phyloP scores from a whole-genome alignment of 2,888 invertebrate genomes.

The Cecidostiba fungosa region DNA sequence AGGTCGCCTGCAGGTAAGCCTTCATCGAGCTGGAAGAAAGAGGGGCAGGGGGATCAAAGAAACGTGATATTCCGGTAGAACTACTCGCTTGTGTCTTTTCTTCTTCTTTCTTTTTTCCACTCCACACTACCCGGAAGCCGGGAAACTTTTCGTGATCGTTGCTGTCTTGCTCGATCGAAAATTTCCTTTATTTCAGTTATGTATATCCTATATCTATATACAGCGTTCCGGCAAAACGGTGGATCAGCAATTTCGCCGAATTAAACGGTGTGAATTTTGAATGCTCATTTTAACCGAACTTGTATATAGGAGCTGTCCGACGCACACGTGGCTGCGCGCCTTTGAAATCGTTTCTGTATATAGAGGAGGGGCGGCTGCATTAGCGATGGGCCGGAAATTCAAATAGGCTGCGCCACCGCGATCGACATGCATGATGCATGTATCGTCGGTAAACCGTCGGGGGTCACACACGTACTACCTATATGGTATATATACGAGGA shows the following conservation, averaged over 20 bases:
- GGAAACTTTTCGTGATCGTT: not conserved
- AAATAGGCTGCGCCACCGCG: slow-evolving; percentile 51
- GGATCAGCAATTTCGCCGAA: not conserved
- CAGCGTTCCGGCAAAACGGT: too few relatives aligned
- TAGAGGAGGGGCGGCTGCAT: slow-evolving; percentile 35
- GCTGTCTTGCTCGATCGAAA: not conserved
- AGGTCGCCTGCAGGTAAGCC: slow-evolving; percentile 37
- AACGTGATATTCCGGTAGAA: slow-evolving; percentile 34
- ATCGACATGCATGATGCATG: slow-evolving; percentile 58
- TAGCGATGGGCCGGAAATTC: slow-evolving; percentile 61
- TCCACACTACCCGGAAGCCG: not conserved
- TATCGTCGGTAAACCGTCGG: slow-evolving; percentile 32
- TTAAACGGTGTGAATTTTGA: not conserved
- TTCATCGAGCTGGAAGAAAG: not conserved
- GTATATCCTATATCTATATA: not conserved
- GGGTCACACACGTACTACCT: not conserved
- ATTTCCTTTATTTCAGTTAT: too few relatives aligned
- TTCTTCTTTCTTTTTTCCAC: not conserved
- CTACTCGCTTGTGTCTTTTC: not conserved
- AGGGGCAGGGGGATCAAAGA: not conserved
- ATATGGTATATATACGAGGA: not conserved
- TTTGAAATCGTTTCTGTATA: not conserved
- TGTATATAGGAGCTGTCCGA: not conserved
- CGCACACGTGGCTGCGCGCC: not conserved
- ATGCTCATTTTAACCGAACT: not conserved